phyloP scores from a whole-genome alignment of 2,113 vertebrate genomes.

The Cichladusa arquata region DNA sequence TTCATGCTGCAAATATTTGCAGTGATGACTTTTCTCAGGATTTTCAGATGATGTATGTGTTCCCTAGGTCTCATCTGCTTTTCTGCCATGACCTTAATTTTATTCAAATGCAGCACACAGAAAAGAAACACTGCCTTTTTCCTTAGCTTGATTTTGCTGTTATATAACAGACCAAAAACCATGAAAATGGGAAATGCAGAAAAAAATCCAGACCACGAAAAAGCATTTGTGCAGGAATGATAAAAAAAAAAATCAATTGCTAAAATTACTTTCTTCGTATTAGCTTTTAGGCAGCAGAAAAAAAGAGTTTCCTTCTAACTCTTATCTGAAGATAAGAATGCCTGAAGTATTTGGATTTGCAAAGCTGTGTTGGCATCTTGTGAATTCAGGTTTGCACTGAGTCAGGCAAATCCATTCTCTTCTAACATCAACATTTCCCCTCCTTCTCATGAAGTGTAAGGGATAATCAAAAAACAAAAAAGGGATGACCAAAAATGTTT shows the following conservation, averaged over 20 bases:
- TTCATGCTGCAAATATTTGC: not conserved
- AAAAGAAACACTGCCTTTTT: not conserved
- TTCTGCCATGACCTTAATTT: slow-evolving; percentile 13
- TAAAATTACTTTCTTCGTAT: not conserved
- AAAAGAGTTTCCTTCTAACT: not conserved
- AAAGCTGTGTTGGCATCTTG: not conserved
- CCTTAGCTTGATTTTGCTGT: slow-evolving; percentile 43
- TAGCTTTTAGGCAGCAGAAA: not conserved
- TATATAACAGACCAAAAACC: slow-evolving; percentile 60
- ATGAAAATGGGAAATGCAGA: slow-evolving; percentile 20
- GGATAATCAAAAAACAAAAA: not conserved
- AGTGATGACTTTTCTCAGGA: not conserved
- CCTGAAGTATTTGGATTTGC: not conserved
- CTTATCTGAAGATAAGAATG: not conserved
- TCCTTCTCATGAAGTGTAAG: not conserved
- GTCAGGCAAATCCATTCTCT: not conserved
- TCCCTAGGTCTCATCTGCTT: not conserved
- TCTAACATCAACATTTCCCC: not conserved
- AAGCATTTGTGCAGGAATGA: not conserved
- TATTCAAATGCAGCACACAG: not conserved
- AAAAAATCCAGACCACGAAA: slow-evolving; percentile 11
- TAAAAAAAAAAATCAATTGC: not conserved
- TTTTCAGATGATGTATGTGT: not conserved
- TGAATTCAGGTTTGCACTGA: not conserved
- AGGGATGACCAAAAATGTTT: too few species aligned